Evolutionary conservation across 1,140 invertebrate species (phyloP).

Genomic region (Zaprionus africanus): DNA sequence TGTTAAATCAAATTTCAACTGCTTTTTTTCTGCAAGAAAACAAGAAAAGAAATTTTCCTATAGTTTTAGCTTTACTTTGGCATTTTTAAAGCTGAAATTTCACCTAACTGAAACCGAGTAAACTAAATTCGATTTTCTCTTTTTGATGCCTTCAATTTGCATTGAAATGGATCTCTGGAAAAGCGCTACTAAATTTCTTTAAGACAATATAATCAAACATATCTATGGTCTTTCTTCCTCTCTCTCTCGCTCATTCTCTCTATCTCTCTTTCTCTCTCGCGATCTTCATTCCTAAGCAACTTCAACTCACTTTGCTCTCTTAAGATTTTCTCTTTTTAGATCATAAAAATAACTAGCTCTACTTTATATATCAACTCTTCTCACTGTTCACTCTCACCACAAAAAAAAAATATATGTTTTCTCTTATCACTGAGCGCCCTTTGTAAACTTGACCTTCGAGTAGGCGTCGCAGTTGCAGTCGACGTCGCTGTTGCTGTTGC

Average conservation of each 20-base stretch:
- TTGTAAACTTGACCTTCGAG: slow-evolving; percentile 52
- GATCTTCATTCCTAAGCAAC: neutral
- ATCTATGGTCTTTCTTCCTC: too few species aligned
- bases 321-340: slow-evolving; percentile 7
- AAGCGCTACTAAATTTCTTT: too few species aligned
- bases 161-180: neutral
- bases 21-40: neutral
- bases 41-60: neutral
- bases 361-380: slow-evolving; percentile 5
- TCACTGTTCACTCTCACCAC: slow-evolving; percentile 8
- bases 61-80: neutral
- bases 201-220: too few species aligned
- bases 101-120: neutral
- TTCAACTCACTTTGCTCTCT: neutral
- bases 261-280: neutral
- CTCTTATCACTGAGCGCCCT: slow-evolving; percentile 15
- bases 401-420: slow-evolving; percentile 14
- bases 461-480: slow-evolving; percentile 4
- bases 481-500: neutral
- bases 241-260: neutral
- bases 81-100: neutral
- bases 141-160: neutral
- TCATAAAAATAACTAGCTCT: neutral
- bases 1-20: slow-evolving; percentile 32
- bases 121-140: neutral